phyloP scores from a whole-genome alignment of 2,113 vertebrate species.

The Rhombomys opimus region DNA sequence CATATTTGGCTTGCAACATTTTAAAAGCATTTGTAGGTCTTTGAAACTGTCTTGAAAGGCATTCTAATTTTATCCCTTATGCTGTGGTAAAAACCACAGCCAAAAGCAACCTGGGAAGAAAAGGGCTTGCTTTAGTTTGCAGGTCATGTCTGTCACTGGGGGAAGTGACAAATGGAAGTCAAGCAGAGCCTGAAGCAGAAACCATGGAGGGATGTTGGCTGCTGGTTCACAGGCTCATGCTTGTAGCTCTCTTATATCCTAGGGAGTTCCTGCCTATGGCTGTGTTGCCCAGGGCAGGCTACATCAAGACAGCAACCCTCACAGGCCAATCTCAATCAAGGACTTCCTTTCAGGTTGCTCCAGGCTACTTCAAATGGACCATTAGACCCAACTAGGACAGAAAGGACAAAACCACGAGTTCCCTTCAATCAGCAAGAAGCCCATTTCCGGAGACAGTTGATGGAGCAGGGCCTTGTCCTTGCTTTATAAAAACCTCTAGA shows the following conservation, averaged over 20 bases:
- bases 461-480: neutral
- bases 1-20: neutral
- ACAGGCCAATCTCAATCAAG: neutral
- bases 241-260: neutral
- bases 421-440: neutral
- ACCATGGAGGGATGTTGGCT: neutral
- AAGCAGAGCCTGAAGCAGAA: neutral
- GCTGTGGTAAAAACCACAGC: neutral
- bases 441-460: neutral
- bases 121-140: neutral
- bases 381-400: neutral
- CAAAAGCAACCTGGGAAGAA: neutral
- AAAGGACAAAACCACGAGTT: neutral
- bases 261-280: neutral
- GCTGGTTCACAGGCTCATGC: neutral
- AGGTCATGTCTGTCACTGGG: neutral
- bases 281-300: accelerated
- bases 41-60: neutral
- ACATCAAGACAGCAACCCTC: neutral
- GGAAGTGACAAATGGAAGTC: neutral
- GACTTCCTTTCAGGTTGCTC: neutral
- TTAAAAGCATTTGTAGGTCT: neutral
- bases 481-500: too few relatives aligned
- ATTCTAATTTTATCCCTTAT: neutral
- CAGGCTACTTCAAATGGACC: neutral